phyloP scores from a whole-genome alignment of 2,113 vertebrate genomes.

The Sphyrna mokarran region DNA sequence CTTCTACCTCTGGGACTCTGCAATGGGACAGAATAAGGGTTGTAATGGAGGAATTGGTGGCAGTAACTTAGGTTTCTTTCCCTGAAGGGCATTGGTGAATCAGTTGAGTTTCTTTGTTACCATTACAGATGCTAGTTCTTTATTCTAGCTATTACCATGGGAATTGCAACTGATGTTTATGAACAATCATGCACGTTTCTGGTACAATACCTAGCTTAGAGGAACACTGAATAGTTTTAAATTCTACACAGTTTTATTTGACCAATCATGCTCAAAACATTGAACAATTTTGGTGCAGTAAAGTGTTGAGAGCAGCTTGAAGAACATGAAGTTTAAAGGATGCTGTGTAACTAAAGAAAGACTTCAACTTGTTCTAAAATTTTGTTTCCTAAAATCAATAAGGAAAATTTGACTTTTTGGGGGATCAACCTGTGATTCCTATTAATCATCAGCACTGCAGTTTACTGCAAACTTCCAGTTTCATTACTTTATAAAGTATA shows the following conservation, averaged over 20 bases:
- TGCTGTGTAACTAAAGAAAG: background rate
- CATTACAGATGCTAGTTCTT: background rate
- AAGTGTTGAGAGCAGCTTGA: background rate
- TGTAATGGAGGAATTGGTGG: no score
- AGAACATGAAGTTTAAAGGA: background rate
- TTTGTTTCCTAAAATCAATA: background rate
- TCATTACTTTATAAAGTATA: background rate
- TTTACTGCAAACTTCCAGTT: background rate
- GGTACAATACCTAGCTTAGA: background rate
- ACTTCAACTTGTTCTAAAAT: background rate
- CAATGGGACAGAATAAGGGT: no score
- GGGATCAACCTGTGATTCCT: background rate
- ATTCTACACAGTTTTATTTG: no score
- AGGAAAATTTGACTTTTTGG: background rate
- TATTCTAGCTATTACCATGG: background rate
- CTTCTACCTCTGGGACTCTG: no score
- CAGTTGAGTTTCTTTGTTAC: background rate
- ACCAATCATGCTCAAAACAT: no score
- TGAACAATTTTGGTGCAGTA: no score
- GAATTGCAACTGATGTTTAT: no score
- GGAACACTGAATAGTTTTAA: background rate
- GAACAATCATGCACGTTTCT: background rate
- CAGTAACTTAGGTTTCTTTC: no score
- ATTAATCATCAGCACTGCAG: background rate
- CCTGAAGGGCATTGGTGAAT: no score